phyloP scores from a whole-genome alignment of 1,140 invertebrate species.

The Calosoma granatense region DNA sequence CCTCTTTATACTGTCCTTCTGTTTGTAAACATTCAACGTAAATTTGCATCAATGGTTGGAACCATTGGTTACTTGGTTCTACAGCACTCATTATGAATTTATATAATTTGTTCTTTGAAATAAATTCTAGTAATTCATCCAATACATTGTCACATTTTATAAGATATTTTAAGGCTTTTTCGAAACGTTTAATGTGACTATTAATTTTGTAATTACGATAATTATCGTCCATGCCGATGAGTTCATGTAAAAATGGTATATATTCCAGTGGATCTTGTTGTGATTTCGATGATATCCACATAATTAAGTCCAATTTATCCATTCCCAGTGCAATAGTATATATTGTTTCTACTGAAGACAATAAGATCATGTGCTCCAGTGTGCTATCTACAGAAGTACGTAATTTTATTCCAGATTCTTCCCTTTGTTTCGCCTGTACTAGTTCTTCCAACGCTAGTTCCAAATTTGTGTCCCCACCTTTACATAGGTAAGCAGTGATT shows the following conservation, averaged over 20 bases:
- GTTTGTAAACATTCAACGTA: not conserved
- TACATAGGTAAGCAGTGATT: not conserved
- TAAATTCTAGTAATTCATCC: not conserved
- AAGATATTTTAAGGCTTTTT: not conserved
- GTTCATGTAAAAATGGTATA: not conserved
- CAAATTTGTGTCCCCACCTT: not conserved
- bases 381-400: not conserved
- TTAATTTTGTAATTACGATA: not conserved
- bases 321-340: not conserved
- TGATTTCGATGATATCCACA: not conserved
- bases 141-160: not conserved
- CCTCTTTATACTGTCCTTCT: not conserved
- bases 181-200: not conserved
- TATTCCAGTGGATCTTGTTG: not conserved
- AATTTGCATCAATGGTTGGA: not conserved
- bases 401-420: not conserved
- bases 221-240: not conserved
- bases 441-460: not conserved
- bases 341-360: not conserved
- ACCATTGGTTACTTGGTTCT: not conserved
- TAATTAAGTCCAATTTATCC: not conserved
- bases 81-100: not conserved
- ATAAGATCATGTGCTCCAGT: not conserved
- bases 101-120: not conserved
- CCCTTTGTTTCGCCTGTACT: not conserved